Percentiles rank a stretch among this genome's conserved stretches.
Evolutionary conservation across 2,113 vertebrate species (phyloP).

Genomic region (Parus major): DNA sequence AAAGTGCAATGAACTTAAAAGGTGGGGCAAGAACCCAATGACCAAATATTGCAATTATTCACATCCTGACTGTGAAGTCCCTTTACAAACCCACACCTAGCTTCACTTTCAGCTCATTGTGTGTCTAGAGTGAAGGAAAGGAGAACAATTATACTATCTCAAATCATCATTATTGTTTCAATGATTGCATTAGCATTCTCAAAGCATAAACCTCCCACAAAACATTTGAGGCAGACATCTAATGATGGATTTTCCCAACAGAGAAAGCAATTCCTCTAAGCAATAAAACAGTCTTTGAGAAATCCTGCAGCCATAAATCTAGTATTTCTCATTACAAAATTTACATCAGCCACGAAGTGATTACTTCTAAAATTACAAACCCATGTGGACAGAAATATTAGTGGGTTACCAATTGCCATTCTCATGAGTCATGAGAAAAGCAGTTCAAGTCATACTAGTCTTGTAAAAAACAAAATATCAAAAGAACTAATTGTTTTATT

Average conservation of each 20-base stretch:
- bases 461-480: slow-evolving; percentile 9
- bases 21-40: neutral
- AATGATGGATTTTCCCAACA: slow-evolving; percentile 55
- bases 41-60: neutral
- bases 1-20: neutral
- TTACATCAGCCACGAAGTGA: slow-evolving; percentile 47
- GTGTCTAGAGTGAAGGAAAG: slow-evolving; percentile 30
- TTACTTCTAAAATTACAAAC: slow-evolving; percentile 56
- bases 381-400: slow-evolving; percentile 42
- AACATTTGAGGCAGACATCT: slow-evolving; percentile 43
- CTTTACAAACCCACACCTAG: neutral
- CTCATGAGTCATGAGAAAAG: slow-evolving; percentile 41
- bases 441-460: slow-evolving; percentile 14
- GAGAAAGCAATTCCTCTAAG: slow-evolving; percentile 60
- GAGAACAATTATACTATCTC: slow-evolving; percentile 47
- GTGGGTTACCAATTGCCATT: slow-evolving; percentile 39
- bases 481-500: slow-evolving; percentile 13
- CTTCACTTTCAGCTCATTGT: neutral
- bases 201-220: slow-evolving; percentile 40
- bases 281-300: slow-evolving; percentile 63
- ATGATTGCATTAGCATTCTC: slow-evolving; percentile 59
- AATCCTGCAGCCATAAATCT: slow-evolving; percentile 59
- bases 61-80: neutral
- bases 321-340: slow-evolving; percentile 66
- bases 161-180: slow-evolving; percentile 34